Evolutionary conservation across 2,113 vertebrate genomes (phyloP), one percentile per base, ranked within the genome.

Genomic region (Cyanistes caeruleus): DNA sequence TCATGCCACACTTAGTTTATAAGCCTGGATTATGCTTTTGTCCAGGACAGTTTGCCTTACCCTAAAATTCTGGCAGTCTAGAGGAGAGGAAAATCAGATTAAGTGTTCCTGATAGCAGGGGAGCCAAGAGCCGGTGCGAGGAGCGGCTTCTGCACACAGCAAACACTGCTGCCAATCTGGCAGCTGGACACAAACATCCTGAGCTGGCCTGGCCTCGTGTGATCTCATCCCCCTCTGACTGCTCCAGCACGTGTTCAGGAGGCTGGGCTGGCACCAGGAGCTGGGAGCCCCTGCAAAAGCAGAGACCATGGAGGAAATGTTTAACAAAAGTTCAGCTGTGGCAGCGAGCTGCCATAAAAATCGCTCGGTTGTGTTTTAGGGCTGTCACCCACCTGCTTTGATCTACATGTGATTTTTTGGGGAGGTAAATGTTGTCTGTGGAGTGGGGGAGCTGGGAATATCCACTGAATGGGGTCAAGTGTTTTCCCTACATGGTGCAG

Each of bases 401-500:
- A 52, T 35, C 43, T 33, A 0, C 0, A 0, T 6, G 3, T 0
- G 13, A 16, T 6, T 60, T 60, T 73, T 8, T 2, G 11, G 30
- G 31, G 51, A 49, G 23, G 35, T 70, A 24, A 35, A 20, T 51
- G 2, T 56, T 87, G 25, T 27, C 65, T 55, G 33, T 44, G 76
- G 43, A 75, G 37, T 5, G 13, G 27, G 23, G 8, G 13, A 87
- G 55, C 46, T 62, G 55, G 67, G 65, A 81, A 56, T 37, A 21
- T 25, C 27, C 27, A 0, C 6, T 8, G 41, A 23, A 11, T 2
- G 20, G 43, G 15, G 9, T 33, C 22, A 8, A 13, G 19, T 15
- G 60, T 46, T 84, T 73, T 60, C 64, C 21, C 51, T 56, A 1
- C 63, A 39, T 25, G 44, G 23, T n/a, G 10, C 19, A 21, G 25